Conservation (phyloP, 2,113 vertebrate species). For the Pollimyrus isidori region DNA sequence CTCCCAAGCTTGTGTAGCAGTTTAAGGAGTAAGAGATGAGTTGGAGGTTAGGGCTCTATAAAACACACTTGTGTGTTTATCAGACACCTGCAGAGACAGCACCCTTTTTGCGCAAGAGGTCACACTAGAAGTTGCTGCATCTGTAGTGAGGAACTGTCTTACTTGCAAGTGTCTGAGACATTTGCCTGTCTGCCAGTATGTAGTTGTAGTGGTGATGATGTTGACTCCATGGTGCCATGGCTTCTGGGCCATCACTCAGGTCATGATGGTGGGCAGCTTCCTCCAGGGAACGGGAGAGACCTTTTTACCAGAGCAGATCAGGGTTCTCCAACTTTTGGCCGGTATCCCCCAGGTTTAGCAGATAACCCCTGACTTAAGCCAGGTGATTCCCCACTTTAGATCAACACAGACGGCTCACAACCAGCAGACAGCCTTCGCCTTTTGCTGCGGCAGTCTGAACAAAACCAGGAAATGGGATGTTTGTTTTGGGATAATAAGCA, state of each 20-base stretch:
- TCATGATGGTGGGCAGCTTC: constrained; percentile 10
- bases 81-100: neutral
- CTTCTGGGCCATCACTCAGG: neutral
- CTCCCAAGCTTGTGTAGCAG: neutral
- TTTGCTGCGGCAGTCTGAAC: neutral
- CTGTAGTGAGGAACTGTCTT: neutral
- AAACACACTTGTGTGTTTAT: neutral
- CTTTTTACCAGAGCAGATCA: neutral
- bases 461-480: constrained; percentile 19
- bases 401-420: neutral
- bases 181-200: neutral
- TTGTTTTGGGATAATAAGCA: constrained; percentile 10
- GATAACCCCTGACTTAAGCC: neutral
- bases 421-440: neutral
- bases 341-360: neutral
- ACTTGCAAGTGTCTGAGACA: neutral
- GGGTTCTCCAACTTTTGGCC: neutral
- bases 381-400: neutral
- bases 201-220: neutral
- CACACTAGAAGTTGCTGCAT: neutral
- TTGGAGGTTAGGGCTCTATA: neutral
- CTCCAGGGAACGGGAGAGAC: neutral
- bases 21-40: neutral
- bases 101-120: neutral
- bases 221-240: neutral